Evolutionary conservation across 2,797 vertebrate species (phyloP), one percentile per base, ranked within the genome.

Genomic region (Orestias chungarensis): DNA sequence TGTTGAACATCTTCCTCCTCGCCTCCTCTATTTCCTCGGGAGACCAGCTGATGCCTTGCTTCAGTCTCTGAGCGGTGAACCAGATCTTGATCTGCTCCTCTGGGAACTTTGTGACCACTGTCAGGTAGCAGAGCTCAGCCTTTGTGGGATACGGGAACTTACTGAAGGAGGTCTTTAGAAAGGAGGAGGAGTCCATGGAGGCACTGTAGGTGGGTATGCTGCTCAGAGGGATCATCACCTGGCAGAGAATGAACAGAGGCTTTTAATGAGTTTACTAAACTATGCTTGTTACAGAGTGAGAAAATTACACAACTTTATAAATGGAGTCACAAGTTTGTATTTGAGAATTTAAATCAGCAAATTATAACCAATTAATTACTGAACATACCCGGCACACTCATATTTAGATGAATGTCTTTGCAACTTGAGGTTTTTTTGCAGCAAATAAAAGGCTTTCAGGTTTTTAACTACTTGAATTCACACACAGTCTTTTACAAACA

Each of bases 1-100:
- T 99, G 89, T 97, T 99, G 89, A 99, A 99, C 98, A 99, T 99
- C 90, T 99, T 99, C 75, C 97, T 96, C 83, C 97, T 93, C 33
- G 98, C 97, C 29, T 99, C 98, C 86, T 99, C 98, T 0, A 99
- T 99, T 91, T 99, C 97, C 87, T 99, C 98, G 0, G 98, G 98
- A 33, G 98, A 98, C 98, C 98, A 99, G 91, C 97, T 99, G 88
- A 99, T 99, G 62, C 98, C 98, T 68, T 99, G 98, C 89, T 99
- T 99, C 54, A 99, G 93, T 88, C 98, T 93, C 86, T 99, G 98
- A 5, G 98, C 98, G 0, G 97, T 99, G 91, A 99, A 99, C 98
- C 98, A 99, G 92, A 99, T 99, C 93, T 99, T 99, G 84, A 99
- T 96, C 91, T 99, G 98, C 80, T 99, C 98, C 82, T 99, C 98